Base-by-base conservation (phyloP, 2,797 vertebrate species). In the Betta splendens region DNA sequence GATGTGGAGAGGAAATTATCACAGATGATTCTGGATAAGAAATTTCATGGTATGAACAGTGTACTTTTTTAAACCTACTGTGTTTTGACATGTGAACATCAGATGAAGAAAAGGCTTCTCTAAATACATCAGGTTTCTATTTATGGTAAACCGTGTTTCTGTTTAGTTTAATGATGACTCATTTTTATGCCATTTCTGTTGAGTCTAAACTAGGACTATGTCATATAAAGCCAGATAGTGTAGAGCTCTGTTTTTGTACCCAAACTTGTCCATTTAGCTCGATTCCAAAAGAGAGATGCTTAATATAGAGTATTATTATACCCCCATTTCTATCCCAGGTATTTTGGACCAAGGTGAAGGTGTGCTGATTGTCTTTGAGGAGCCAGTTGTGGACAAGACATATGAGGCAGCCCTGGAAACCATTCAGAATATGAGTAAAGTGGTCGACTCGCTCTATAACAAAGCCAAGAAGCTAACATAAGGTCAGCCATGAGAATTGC, bases 401-500 rank as follows among this genome's bases (percentile, higher is more conserved):
- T 98, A 97, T 0, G 95, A 95, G 89, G 94, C 94, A 1, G 94
- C 96, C 58, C 92, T 98, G 72, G 96, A 98, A 91, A 98, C 95
- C 43, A 95, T 98, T 77, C 95, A 97, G 87, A 98, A 96, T 80
- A 96, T 98, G 96, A 98, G 96, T 83, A 98, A 96, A 94, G 96
- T 98, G 89, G 96, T 98, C 62, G 96, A 98, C 92, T 96, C 96
- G 1, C 95, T 98, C 84, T 98, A 98, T 94, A 98, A 96, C 94
- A 98, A 98, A 94, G 96, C 96, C 91, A 98, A 98, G 93, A 98
- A 97, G 80, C 88, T 98, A 51, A 95, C 96, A 95, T 98, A 98
- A 85, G 94, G 95, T 85, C 29, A 79, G 79, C 21, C 4, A 8
- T 1, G 0, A 2, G 5, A 49, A 3, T 10, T 13, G 16, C 17